Percentiles rank a stretch among this genome's conserved stretches.
phyloP scores from a whole-genome alignment of 1,140 invertebrate species.

The Zaprionus gabonicus region DNA sequence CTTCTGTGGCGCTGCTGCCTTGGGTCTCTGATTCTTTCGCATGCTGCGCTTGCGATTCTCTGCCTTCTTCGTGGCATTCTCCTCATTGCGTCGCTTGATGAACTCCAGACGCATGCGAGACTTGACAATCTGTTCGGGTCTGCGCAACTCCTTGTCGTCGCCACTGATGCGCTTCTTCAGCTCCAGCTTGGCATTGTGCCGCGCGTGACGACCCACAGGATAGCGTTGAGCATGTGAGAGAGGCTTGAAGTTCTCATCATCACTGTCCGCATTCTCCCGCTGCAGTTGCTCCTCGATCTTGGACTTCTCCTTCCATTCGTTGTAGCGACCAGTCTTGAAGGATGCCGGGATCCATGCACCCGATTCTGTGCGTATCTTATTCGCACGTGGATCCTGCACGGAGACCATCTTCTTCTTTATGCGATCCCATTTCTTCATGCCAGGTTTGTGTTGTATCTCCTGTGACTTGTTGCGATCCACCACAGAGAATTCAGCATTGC shows the following conservation, averaged over 20 bases:
- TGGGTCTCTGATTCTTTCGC: constrained; percentile 70
- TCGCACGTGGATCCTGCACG: constrained; percentile 87
- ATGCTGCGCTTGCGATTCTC: constrained; percentile 80
- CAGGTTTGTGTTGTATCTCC: constrained; percentile 86
- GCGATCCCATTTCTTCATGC: constrained; percentile 92
- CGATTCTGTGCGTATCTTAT: constrained; percentile 97
- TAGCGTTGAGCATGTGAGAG: constrained; percentile 81
- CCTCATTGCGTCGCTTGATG: constrained; percentile 72
- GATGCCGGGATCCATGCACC: constrained; percentile 96
- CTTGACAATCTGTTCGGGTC: constrained; percentile 90
- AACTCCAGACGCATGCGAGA: constrained; percentile 85
- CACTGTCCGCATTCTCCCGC: constrained; percentile 86
- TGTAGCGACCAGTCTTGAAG: constrained; percentile 96
- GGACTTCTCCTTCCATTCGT: constrained; percentile 93
- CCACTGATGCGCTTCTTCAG: constrained; percentile 84
- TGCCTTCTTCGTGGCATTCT: constrained; percentile 61
- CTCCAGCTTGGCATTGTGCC: constrained; percentile 87
- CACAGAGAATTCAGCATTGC: constrained; percentile 91
- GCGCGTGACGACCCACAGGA: constrained; percentile 86
- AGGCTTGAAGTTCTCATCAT: constrained; percentile 84
- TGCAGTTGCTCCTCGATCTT: constrained; percentile 88
- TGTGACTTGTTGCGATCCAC: constrained; percentile 90
- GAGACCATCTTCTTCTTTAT: constrained; percentile 97
- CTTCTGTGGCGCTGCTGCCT: constrained; percentile 40
- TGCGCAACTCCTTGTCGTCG: constrained; percentile 87